Base-by-base conservation (phyloP, 2,888 invertebrate species). In the Leptinotarsa peninsularis region DNA sequence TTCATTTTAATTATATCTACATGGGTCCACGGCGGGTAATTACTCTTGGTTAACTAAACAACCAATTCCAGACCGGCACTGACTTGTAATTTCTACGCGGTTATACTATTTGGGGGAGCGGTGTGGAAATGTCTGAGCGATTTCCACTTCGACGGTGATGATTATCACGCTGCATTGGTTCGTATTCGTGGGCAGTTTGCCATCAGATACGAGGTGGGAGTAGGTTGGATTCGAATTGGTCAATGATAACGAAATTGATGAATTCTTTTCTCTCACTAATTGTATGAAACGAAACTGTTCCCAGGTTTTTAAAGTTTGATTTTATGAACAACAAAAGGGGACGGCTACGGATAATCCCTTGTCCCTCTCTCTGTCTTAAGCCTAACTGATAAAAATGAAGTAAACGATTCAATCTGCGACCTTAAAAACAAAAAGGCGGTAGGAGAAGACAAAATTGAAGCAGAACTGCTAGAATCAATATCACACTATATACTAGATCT, bases 11-110 rank as follows among this genome's bases (percentile, higher is more conserved):
- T 63, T 56, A 56, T 56, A 69, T 43, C 69, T 69, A 23, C 52
- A 33, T 27, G 54, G n/a, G 43, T 52, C 56, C 69, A 54, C 52
- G 69, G 69, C 33, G 69, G n/a, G 56, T 56, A 69, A 69, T 69
- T 69, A 69, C 69, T 69, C 54, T 69, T 50, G 54, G 69, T 50
- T 69, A 69, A 69, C 69, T 69, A 33, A 56, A 69, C 69, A 69
- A 56, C 69, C 69, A 69, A 69, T 69, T 69, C 43, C 60, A 43
- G 33, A 43, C 43, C 63, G 27, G 15, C 43, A 43, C 63, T n/a
- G 43, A 43, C 63, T 63, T 63, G 63, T 63, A 63, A 63, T 63
- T 63, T 63, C 63, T 63, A n/a, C 63, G 63, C n/a, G 63, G 63
- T 63, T 43, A 58, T 23, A 63, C 63, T 43, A 43, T 63, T 33